Base-by-base conservation (phyloP, 2,797 vertebrate species). In the Nothura maculosa region DNA sequence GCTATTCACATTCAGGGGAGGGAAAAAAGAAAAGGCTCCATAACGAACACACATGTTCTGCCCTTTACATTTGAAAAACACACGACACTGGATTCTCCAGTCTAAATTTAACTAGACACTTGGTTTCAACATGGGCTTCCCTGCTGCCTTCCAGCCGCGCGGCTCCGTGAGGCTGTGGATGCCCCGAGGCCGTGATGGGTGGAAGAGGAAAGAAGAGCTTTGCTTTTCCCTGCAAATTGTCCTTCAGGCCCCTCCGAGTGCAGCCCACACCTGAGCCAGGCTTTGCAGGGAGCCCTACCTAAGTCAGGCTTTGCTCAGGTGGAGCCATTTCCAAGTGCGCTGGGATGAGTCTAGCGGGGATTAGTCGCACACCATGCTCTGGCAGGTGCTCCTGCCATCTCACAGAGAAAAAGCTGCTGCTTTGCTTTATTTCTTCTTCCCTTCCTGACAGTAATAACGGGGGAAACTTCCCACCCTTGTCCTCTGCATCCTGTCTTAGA, bases 331-430 rank as follows among this genome's bases (percentile, higher is more conserved):
- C 60, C 38, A 45, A 36, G 22, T 62, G 58, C 1, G 3, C 4
- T 54, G 72, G 61, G 54, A 90, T 8, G 0, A 95, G 48, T 85
- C 66, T 78, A 11, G 81, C 81, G 57, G 94, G 81, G 20, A 30
- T 81, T 54, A 77, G 60, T 68, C 47, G 62, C 57, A 52, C 63
- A 43, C 28, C 18, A 12, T 24, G 60, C 50, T 88, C 81, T 93
- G 83, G 92, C 63, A 94, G 81, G 64, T 96, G 72, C 77, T 85
- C 64, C 64, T 57, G 1, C 83, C 82, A 27, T 90, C 79, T 89
- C 67, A 5, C 85, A 24, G 60, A 43, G 40, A 93, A 89, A 81
- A 87, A 30, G 4, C 7, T 55, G 30, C 38, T 34, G 13, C 20
- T 17, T 47, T 47, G 10, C 45, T 47, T 13, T 48, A 13, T 22